Percentiles rank a stretch among this genome's conserved stretches.
These are phyloP conservation scores for Oryzias melastigma DNA, from an alignment of 2,113 vertebrate genomes.

Conservation along the genomic window DNA sequence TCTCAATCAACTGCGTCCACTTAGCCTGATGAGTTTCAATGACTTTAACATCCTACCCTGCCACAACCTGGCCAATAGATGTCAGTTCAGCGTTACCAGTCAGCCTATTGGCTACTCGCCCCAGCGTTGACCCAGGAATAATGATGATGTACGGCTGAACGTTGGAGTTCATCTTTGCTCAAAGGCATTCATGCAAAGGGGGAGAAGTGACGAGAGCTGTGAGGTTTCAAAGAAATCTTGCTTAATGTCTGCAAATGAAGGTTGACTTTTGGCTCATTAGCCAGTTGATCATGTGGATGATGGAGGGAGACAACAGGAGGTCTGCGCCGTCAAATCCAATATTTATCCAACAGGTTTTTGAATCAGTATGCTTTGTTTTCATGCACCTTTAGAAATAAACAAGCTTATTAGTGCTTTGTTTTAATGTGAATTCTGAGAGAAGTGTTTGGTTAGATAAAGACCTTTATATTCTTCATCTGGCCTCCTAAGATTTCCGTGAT, in stretches of 20 bases:
- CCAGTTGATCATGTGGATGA: slow-evolving; percentile 33
- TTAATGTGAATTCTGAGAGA: slow-evolving; percentile 9
- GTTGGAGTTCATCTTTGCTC: slow-evolving; percentile 57
- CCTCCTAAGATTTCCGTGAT: slow-evolving; percentile 25
- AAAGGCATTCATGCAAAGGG: slow-evolving; percentile 27
- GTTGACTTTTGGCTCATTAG: slow-evolving; percentile 34
- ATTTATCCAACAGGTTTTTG: slow-evolving; percentile 15
- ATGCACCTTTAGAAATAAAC: slow-evolving; percentile 5
- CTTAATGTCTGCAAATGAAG: slow-evolving; percentile 57
- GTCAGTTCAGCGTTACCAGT: slow-evolving; percentile 65
- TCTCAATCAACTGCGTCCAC: slow-evolving; percentile 72
- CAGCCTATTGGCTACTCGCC: slow-evolving; percentile 68
- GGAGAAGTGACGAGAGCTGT: slow-evolving; percentile 4
- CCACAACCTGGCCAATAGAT: slow-evolving; percentile 64
- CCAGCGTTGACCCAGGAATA: slow-evolving; percentile 60
- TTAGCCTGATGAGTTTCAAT: slow-evolving; percentile 75
- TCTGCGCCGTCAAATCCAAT: slow-evolving; percentile 6
- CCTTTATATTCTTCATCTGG: slow-evolving; percentile 22
- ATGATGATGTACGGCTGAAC: slow-evolving; percentile 69
- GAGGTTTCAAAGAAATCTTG: slow-evolving; percentile 46
- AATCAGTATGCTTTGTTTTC: slow-evolving; percentile 4
- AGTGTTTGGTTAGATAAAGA: slow-evolving; percentile 15
- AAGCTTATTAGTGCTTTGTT: slow-evolving; percentile 3
- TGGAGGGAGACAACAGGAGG: not conserved
- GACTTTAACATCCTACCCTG: slow-evolving; percentile 69